Evolutionary conservation across 2,797 vertebrate species (phyloP).

Genomic region (Spinus pinus): DNA sequence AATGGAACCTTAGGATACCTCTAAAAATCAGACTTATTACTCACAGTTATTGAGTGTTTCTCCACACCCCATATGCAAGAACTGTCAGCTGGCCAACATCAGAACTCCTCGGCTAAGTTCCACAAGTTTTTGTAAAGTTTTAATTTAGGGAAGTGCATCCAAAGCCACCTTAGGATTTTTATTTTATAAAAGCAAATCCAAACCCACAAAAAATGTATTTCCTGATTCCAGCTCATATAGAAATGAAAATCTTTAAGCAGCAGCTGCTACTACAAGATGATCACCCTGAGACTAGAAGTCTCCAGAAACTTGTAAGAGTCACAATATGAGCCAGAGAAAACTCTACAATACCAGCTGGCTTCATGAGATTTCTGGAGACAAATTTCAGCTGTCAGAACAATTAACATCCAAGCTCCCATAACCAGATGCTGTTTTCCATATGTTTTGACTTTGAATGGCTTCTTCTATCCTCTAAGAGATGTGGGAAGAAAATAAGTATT

Average conservation of each 20-base stretch:
- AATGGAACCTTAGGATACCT: neutral
- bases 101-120: neutral
- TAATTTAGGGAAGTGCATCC: neutral
- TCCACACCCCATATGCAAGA: accelerated
- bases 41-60: neutral
- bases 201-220: neutral
- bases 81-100: neutral
- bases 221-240: neutral
- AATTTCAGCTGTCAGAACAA: conserved; percentile 48
- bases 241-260: conserved; percentile 14
- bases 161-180: neutral
- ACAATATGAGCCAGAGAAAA: conserved; percentile 30
- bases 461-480: conserved; percentile 13
- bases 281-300: conserved; percentile 11
- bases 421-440: conserved; percentile 43
- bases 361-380: conserved; percentile 35
- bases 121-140: neutral
- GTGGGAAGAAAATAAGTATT: neutral
- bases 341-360: conserved; percentile 15
- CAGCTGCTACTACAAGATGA: neutral
- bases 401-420: conserved; percentile 33
- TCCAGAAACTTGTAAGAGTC: conserved; percentile 34
- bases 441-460: conserved; percentile 42
- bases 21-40: neutral
- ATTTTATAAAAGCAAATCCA: neutral